Conservation (phyloP, 2,888 invertebrate species). For the Pharmacophagus antenor region DNA sequence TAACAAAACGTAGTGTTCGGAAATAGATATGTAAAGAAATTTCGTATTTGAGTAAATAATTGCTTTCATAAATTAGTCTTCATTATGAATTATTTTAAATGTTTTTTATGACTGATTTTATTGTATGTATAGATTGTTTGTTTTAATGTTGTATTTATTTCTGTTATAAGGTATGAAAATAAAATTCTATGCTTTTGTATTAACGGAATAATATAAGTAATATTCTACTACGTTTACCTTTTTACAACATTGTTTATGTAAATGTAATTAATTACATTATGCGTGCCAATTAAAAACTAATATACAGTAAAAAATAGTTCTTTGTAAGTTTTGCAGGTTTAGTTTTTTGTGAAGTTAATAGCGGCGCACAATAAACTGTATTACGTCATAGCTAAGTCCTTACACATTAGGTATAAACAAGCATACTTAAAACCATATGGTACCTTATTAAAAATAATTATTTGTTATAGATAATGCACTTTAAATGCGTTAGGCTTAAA, state of each 20-base stretch:
- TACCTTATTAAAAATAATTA: too few species aligned
- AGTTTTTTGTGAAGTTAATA: constrained; percentile 49
- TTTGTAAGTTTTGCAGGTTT: constrained; percentile 36
- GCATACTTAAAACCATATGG: neutral
- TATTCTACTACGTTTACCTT: too few species aligned
- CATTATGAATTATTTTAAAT: too few species aligned
- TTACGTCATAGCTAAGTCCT: constrained; percentile 58
- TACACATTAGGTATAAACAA: neutral
- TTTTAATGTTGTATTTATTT: neutral
- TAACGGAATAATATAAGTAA: too few species aligned
- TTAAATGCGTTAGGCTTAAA: too few species aligned
- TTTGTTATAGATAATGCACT: too few species aligned
- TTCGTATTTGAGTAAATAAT: neutral
- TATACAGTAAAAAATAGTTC: constrained; percentile 43
- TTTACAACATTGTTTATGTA: too few species aligned
- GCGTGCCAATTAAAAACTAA: neutral
- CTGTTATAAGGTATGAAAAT: neutral
- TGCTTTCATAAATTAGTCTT: too few species aligned
- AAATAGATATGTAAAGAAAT: neutral
- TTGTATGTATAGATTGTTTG: too few species aligned
- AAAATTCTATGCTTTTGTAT: too few species aligned
- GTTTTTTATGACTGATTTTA: neutral
- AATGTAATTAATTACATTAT: neutral
- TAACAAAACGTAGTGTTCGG: neutral
- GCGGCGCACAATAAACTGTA: constrained; percentile 57